phyloP scores from a whole-genome alignment of 1,140 invertebrate genomes.

The Galleria mellonella region DNA sequence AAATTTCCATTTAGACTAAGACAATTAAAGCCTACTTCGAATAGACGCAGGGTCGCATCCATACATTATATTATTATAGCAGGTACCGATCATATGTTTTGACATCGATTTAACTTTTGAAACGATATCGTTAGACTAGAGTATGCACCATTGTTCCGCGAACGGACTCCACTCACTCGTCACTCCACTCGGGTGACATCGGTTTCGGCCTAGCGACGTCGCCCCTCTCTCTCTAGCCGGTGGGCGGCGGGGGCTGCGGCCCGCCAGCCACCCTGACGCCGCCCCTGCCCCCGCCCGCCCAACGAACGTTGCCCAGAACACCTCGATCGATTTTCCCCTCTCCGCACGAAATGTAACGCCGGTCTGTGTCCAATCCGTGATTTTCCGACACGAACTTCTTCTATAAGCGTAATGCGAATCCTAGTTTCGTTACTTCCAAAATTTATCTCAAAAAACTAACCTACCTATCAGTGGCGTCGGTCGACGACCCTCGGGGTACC shows the following conservation, averaged over 20 bases:
- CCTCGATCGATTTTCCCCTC: constrained; percentile 58
- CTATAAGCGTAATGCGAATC: constrained; percentile 35
- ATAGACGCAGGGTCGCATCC: constrained; percentile 71
- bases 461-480: constrained; percentile 27
- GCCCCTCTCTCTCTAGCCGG: constrained; percentile 17
- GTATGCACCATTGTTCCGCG: constrained; percentile 66
- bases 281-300: not conserved
- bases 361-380: constrained; percentile 20
- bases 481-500: not conserved
- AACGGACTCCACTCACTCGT: constrained; percentile 28
- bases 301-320: constrained; percentile 11
- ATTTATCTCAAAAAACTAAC: constrained; percentile 69
- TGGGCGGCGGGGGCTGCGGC: not conserved
- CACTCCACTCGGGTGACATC: constrained; percentile 13
- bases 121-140: constrained; percentile 62
- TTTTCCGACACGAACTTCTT: constrained; percentile 7
- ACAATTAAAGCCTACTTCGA: constrained; percentile 72
- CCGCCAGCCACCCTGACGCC: not conserved
- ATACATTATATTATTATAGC: constrained; percentile 69
- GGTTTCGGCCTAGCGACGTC: constrained; percentile 8
- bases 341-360: constrained; percentile 8
- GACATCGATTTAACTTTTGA: constrained; percentile 48
- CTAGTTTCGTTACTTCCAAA: constrained; percentile 39
- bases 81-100: constrained; percentile 70
- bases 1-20: constrained; percentile 72